Evolutionary conservation across 2,113 vertebrate species (phyloP).

Genomic region (Xenotilapia longispinis): DNA sequence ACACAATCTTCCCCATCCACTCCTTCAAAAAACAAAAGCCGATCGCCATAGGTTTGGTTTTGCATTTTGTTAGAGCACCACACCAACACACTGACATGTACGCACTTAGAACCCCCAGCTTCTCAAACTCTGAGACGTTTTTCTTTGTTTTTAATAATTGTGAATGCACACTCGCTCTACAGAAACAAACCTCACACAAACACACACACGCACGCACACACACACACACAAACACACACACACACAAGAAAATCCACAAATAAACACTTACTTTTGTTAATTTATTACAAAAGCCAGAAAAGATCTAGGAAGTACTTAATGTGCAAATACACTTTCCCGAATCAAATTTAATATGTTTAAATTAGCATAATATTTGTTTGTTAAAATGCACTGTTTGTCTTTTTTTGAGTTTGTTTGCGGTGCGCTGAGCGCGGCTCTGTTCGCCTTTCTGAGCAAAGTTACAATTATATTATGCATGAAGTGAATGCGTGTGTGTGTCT

Average conservation of each 20-base stretch:
- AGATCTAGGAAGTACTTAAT: not conserved
- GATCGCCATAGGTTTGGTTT: conserved; percentile 25
- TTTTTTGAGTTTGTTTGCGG: not conserved
- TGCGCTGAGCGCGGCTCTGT: not conserved
- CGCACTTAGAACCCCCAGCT: not conserved
- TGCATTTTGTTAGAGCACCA: conserved; percentile 13
- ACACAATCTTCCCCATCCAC: conserved; percentile 46
- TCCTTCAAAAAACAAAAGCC: conserved; percentile 48
- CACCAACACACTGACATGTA: not conserved
- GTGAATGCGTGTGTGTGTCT: not conserved
- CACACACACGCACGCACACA: not conserved
- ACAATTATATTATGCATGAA: conserved; percentile 28
- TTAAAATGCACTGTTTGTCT: not conserved
- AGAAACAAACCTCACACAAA: not conserved
- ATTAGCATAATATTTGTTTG: not conserved
- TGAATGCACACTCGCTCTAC: conserved; percentile 10
- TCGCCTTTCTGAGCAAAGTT: conserved; percentile 5
- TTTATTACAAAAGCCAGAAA: not conserved
- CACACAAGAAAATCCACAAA: conserved; percentile 17
- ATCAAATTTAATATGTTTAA: not conserved
- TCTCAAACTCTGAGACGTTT: conserved; percentile 32
- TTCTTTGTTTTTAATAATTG: conserved; percentile 42
- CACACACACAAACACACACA: not conserved
- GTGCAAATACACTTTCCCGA: not conserved
- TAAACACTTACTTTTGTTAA: conserved; percentile 35